These are phyloP conservation scores for Plebejus anna DNA, from an alignment of 2,888 invertebrate genomes.

Conservation along the genomic window DNA sequence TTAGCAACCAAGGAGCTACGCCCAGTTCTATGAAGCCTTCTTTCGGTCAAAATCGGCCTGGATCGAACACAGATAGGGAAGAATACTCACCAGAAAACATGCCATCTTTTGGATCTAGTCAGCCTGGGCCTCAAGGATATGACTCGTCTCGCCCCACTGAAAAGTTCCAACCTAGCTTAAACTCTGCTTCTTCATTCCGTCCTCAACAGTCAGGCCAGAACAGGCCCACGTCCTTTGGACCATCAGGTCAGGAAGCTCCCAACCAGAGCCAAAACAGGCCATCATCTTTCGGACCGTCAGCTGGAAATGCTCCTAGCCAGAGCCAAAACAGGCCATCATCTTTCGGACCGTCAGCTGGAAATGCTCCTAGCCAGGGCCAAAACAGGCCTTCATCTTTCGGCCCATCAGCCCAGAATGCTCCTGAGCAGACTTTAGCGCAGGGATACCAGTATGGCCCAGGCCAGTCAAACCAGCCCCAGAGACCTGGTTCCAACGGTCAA, in stretches of 20 bases:
- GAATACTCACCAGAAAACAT: constrained; percentile 28
- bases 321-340: constrained; percentile 2
- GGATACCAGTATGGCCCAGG: constrained; percentile 23
- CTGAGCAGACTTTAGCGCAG: constrained; percentile 10
- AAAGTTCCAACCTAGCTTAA: constrained; percentile 10
- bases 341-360: not conserved
- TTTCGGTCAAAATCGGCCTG: constrained; percentile 32
- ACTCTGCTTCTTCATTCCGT: not conserved
- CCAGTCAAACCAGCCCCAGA: not conserved
- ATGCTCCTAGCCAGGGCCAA: constrained; percentile 1
- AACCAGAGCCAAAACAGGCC: constrained; percentile 1
- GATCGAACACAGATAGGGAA: constrained; percentile 14
- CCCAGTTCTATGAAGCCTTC: constrained; percentile 31
- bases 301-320: not conserved
- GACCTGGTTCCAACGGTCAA: constrained; percentile 29
- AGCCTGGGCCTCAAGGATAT: not conserved
- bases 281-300: not conserved
- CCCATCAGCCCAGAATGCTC: not conserved
- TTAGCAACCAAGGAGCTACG: not conserved
- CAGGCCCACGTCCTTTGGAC: not conserved
- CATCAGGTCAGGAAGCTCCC: constrained; percentile 3
- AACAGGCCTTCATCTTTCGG: not conserved
- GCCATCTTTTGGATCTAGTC: constrained; percentile 31
- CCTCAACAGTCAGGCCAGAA: not conserved
- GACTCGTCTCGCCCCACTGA: constrained; percentile 14